A percentile compares a stretch with the other conserved stretches of the same genome.
These are phyloP conservation scores for Clitarchus hookeri DNA, from an alignment of 2,888 invertebrate genomes.

Conservation along the genomic window DNA sequence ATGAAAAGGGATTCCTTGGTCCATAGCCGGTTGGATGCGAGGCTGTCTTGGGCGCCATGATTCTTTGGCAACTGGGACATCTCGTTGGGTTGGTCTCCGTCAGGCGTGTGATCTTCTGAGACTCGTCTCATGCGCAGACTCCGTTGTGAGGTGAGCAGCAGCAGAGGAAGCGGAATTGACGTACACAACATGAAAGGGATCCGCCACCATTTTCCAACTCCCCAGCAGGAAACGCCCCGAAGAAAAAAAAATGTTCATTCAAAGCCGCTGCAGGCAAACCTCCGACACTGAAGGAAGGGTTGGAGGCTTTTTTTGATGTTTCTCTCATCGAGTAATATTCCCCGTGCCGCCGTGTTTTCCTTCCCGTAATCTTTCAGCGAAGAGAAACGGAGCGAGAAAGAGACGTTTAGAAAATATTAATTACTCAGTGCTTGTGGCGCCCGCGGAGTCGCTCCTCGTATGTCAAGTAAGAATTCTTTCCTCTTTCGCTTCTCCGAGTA, in stretches of 20 bases:
- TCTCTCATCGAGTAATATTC: too few relatives aligned
- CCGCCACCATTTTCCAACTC: not conserved
- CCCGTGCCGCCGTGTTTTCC: not conserved
- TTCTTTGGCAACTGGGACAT: too few relatives aligned
- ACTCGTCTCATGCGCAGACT: too few relatives aligned
- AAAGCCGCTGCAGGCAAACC: not conserved
- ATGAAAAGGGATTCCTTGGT: too few relatives aligned
- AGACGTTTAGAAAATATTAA: constrained; percentile 5
- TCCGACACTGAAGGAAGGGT: not conserved
- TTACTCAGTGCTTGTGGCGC: not conserved
- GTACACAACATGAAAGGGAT: not conserved
- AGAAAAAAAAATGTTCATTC: not conserved
- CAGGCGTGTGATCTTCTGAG: too few relatives aligned
- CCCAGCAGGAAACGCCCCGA: not conserved
- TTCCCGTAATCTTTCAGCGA: not conserved
- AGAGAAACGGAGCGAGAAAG: not conserved
- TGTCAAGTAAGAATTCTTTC: not conserved
- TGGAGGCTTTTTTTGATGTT: too few relatives aligned
- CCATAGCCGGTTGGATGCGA: too few relatives aligned
- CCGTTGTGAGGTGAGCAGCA: too few relatives aligned
- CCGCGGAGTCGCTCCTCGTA: not conserved
- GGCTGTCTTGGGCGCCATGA: too few relatives aligned
- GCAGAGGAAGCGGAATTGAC: not conserved
- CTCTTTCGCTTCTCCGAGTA: too few relatives aligned
- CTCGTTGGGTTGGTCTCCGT: too few relatives aligned